Base-by-base conservation (phyloP, 2,797 vertebrate genomes). In the Phoeniculus purpureus region DNA sequence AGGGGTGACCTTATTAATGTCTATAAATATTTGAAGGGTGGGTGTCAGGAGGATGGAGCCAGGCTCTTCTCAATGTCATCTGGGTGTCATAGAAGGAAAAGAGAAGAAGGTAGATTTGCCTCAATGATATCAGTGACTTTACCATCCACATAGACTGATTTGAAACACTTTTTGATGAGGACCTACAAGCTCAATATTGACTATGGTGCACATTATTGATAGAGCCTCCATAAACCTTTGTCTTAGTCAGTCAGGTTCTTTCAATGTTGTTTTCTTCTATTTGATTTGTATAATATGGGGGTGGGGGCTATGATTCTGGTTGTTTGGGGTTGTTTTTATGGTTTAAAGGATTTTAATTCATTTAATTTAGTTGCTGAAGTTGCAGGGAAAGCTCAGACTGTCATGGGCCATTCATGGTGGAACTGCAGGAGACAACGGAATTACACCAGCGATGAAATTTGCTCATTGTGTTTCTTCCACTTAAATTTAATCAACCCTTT, bases 401-500 rank as follows among this genome's bases (percentile, higher is more conserved):
- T 82, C 76, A 78, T 78, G 62, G 78, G 48, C 72, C 48, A 92
- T 91, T 90, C 65, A 77, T 70, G 79, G 84, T 87, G 76, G 40
- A 92, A 78, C 76, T 95, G 52, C 92, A 94, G 86, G 84, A 92
- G 27, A 88, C 59, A 93, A 62, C 66, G 50, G 84, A 94, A 95
- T 87, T 90, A 85, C 45, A 93, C 59, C 31, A 78, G 79, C 0
- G 9, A 93, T 92, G 66, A 92, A 95, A 93, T 92, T 95, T 91
- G 54, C 48, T 86, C 31, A 93, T 87, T 94, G 71, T 95, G 64
- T 94, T 96, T 94, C 91, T 96, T 95, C 82, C 91, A 96, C 96
- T 95, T 95, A 97, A 92, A 97, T 96, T 95, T 95, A 96, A 96
- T 95, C 96, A 95, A 87, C 87, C 47, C 88, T 94, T 95, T 93